Percentiles rank a stretch among this genome's conserved stretches.
Evolutionary conservation across 2,113 vertebrate genomes (phyloP).

Genomic region (Pipa parva): DNA sequence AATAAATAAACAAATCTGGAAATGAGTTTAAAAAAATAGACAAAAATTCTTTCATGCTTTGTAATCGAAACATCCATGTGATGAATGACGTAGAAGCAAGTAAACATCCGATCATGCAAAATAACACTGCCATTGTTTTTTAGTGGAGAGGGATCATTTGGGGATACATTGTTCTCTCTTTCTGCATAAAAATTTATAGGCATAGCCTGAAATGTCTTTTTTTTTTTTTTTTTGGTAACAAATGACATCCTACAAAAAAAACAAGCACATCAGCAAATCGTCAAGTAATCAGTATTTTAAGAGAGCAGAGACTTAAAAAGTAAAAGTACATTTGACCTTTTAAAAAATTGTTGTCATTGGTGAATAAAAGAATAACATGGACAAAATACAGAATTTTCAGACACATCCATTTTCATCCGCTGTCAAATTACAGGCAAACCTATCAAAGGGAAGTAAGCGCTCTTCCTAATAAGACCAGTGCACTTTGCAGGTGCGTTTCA

Average conservation of each 20-base stretch:
- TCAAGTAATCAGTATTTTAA: not conserved
- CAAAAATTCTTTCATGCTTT: conserved; percentile 30
- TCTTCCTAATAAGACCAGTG: too few relatives aligned
- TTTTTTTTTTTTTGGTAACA: not conserved
- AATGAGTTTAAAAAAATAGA: conserved; percentile 28
- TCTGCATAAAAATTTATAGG: not conserved
- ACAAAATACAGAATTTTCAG: too few relatives aligned
- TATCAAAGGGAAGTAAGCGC: too few relatives aligned
- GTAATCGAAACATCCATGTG: conserved; percentile 26
- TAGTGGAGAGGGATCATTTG: not conserved
- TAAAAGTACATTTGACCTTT: not conserved
- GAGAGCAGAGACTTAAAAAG: not conserved
- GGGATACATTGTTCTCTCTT: not conserved
- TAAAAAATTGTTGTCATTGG: not conserved
- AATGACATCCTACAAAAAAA: conserved; percentile 7
- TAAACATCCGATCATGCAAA: conserved; percentile 22
- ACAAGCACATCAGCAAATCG: conserved; percentile 3
- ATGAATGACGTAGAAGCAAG: conserved; percentile 25
- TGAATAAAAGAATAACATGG: too few relatives aligned
- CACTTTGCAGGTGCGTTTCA: too few relatives aligned
- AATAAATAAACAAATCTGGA: conserved; percentile 22
- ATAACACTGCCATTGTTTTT: not conserved
- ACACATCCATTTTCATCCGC: too few relatives aligned
- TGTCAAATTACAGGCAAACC: too few relatives aligned
- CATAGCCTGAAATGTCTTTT: not conserved